Base-by-base conservation (phyloP, 2,113 vertebrate species). In the Colius striatus region DNA sequence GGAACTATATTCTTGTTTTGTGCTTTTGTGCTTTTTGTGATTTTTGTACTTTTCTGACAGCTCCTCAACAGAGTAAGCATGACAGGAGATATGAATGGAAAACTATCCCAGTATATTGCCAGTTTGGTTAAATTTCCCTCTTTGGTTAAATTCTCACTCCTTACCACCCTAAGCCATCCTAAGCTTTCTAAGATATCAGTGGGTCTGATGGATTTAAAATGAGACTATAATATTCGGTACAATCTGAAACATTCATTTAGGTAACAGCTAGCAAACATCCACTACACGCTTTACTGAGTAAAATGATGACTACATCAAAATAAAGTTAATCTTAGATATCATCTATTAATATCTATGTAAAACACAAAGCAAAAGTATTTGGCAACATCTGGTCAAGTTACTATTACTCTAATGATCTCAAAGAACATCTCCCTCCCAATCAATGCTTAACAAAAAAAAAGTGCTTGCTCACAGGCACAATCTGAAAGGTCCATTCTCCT, bases 11-110 rank as follows among this genome's bases (percentile, higher is more conserved):
- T 89, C 70, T 94, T 27, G 1, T 65, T 90, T 88, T 70, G 67
- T 57, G 58, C 62, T 91, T 91, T n/a, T n/a, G n/a, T n/a, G n/a
- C n/a, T n/a, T 65, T 90, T 88, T 70, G 67, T 57, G 58, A 57
- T 91, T 91, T 41, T 41, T 41, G 38, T 84, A 91, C 91, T 53
- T 62, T 87, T 30, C 29, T 84, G 87, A 87, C 77, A 91, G 76
- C 43, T 94, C 6, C 0, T 32, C 20, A 92, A 93, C 57, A 71
- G 55, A 90, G 30, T 36, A 74, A 77, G 18, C 8, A 3, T 60
- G 72, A 92, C 14, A 89, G 61, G n/a, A 91, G 62, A 66, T 54
- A 94, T 16, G 92, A 57, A 61, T 3, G 16, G 75, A 83, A 50
- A 92, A 63, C 62, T 61, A 65, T 45, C 36, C 50, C 70, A 91